phyloP scores from a whole-genome alignment of 2,888 invertebrate genomes.

The Hylaea fasciaria region DNA sequence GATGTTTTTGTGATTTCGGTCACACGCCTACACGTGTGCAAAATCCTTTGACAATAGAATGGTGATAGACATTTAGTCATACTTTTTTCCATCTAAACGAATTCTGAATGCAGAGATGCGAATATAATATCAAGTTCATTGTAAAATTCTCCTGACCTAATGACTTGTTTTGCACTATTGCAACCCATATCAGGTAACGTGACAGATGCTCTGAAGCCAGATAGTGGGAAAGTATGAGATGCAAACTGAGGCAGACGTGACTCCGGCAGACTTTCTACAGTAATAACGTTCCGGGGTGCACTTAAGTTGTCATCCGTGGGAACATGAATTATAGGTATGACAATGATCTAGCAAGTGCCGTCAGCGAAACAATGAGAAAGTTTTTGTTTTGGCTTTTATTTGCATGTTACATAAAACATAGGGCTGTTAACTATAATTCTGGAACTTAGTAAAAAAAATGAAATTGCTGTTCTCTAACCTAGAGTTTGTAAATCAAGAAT shows the following conservation, averaged over 20 bases:
- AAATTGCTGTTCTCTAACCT: no score
- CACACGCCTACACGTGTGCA: conserved; percentile 78
- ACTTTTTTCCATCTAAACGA: not conserved
- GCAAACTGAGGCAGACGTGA: conserved; percentile 81
- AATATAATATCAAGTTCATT: conserved; percentile 54
- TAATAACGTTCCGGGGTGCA: conserved; percentile 68
- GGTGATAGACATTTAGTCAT: conserved; percentile 44
- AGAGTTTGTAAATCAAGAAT: no score
- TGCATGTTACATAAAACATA: conserved; percentile 2
- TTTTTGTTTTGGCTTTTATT: conserved; percentile 44
- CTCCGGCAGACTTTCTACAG: conserved; percentile 76
- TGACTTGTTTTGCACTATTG: conserved; percentile 67
- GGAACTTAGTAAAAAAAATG: no score
- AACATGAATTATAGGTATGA: conserved; percentile 72
- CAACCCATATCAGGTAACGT: conserved; percentile 69
- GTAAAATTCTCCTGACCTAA: conserved; percentile 64
- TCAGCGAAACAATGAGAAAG: conserved; percentile 65
- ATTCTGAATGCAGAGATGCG: conserved; percentile 14
- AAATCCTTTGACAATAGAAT: conserved; percentile 54
- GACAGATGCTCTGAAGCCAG: conserved; percentile 74
- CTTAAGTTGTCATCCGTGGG: conserved; percentile 80
- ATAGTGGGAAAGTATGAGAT: conserved; percentile 74
- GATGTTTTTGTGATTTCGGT: conserved; percentile 48
- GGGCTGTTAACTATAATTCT: not conserved
- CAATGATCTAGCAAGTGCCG: conserved; percentile 60